Conservation (phyloP, 1,140 invertebrate species). For the Vollenhovia emeryi region DNA sequence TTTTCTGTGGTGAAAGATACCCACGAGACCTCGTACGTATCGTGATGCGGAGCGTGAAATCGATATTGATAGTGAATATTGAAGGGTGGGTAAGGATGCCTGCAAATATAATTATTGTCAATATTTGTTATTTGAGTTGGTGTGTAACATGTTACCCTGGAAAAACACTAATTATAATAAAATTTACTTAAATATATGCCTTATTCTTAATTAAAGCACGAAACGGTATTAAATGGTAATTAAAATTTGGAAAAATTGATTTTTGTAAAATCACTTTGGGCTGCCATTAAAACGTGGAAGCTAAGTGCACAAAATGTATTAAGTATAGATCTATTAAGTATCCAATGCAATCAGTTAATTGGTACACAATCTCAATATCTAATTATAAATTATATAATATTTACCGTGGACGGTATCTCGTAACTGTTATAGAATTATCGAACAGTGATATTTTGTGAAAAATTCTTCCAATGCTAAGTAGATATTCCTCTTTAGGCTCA, state of each 20-base stretch:
- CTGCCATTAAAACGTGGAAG: not conserved
- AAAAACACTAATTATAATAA: slow-evolving; percentile 5
- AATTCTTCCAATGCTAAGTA: slow-evolving; percentile 96
- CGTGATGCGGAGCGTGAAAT: slow-evolving; percentile 97
- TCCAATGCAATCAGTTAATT: not conserved
- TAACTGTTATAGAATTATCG: slow-evolving; percentile 95
- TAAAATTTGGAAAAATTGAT: not conserved
- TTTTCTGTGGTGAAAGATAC: slow-evolving; percentile 97
- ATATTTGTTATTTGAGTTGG: not conserved
- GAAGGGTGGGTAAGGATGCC: slow-evolving; percentile 96
- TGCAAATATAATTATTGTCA: slow-evolving; percentile 81
- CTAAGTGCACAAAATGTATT: not conserved
- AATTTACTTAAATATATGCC: not conserved
- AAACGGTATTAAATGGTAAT: not conserved
- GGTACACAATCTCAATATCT: not conserved
- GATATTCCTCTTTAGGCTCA: slow-evolving; percentile 90
- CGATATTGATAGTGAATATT: slow-evolving; percentile 96
- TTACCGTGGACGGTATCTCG: slow-evolving; percentile 96
- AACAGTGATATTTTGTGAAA: slow-evolving; percentile 96
- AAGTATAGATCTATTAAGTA: not conserved
- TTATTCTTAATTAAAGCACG: not conserved
- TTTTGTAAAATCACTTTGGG: not conserved
- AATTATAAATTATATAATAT: slow-evolving; percentile 49
- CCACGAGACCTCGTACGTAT: slow-evolving; percentile 97
- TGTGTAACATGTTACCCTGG: not conserved